Base-by-base conservation (phyloP, 2,888 invertebrate genomes). In the Mactromeris polynyma region DNA sequence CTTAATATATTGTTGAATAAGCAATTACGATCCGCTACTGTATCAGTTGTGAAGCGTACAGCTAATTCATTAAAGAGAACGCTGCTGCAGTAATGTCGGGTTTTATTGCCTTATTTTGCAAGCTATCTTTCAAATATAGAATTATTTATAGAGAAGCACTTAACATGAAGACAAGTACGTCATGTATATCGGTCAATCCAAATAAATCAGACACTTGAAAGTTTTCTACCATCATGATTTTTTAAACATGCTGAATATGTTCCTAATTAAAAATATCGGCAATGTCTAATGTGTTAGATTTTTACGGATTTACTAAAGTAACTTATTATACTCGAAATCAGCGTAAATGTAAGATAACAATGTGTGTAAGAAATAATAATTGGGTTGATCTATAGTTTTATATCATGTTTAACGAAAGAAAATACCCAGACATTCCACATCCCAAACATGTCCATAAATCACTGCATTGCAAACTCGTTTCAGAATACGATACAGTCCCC, bases 1-100 rank as follows among this genome's bases (percentile, higher is more conserved):
- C 81, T 93, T 17, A 90, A 92, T 83, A 80, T 90, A 79, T 83
- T 93, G 83, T 90, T 93, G 51, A 93, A 93, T 40, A 91, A 86
- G 84, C 93, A 90, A 80, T 81, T 93, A 36, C 84, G 90, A 14
- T 83, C 90, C 1, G 88, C 86, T 4, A 81, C 86, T 78, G 40
- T 77, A 73, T 54, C 64, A 36, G 21, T 64, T 1, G 33, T 89
- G 4, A 80, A 46, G 77, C 69, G 51, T 36, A 14, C 73, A 2
- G 51, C 54, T 36, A 86, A 83, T 42, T 36, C 83, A 19, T 46
- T 83, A 21, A 83, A 73, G 73, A 83, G 83, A 73, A 73, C n/a
- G 7, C 21, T 17, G 73, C 21, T 83, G 33, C 73, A 73, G 14
- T 73, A 19, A 73, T 4, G 33, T 33, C 14, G 36, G 14, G 26